Percentiles rank a stretch among this genome's conserved stretches.
These are phyloP conservation scores for Rhabdomys pumilio DNA, from an alignment of 2,797 vertebrate genomes.

Conservation along the genomic window DNA sequence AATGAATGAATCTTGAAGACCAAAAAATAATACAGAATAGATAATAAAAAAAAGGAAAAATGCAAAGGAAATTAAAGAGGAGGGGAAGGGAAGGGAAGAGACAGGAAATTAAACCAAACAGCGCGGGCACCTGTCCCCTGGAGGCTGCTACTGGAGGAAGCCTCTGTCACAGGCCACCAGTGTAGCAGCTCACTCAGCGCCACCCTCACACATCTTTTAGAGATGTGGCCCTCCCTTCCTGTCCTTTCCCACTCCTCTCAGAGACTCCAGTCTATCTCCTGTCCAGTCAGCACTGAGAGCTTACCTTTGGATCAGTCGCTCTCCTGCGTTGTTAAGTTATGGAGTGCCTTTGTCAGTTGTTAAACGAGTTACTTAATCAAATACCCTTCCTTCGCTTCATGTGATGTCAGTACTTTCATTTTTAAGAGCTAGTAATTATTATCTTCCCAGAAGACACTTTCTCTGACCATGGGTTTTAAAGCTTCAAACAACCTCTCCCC, in stretches of 20 bases:
- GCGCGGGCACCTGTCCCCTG: neutral
- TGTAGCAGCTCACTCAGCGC: neutral
- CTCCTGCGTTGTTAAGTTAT: neutral
- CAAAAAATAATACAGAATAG: neutral
- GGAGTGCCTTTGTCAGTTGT: slow-evolving; percentile 41
- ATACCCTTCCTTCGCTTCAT: slow-evolving; percentile 23
- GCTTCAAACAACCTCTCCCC: slow-evolving; percentile 75
- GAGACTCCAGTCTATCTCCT: neutral
- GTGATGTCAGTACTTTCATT: slow-evolving; percentile 74
- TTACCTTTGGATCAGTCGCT: neutral
- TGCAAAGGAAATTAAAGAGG: neutral
- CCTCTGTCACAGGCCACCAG: neutral
- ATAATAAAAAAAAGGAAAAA: neutral
- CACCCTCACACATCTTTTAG: neutral
- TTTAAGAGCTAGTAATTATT: slow-evolving; percentile 85
- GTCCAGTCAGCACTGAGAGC: neutral
- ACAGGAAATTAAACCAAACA: slow-evolving; percentile 62
- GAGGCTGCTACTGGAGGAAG: neutral
- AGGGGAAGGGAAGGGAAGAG: neutral
- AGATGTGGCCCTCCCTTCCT: neutral
- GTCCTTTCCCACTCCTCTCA: neutral
- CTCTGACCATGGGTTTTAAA: slow-evolving; percentile 83
- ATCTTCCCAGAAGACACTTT: slow-evolving; percentile 82
- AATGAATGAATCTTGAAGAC: neutral
- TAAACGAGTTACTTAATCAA: slow-evolving; percentile 55